These are phyloP conservation scores for Ancistrus triradiatus DNA, from an alignment of 2,113 vertebrate species.

Conservation along the genomic window DNA sequence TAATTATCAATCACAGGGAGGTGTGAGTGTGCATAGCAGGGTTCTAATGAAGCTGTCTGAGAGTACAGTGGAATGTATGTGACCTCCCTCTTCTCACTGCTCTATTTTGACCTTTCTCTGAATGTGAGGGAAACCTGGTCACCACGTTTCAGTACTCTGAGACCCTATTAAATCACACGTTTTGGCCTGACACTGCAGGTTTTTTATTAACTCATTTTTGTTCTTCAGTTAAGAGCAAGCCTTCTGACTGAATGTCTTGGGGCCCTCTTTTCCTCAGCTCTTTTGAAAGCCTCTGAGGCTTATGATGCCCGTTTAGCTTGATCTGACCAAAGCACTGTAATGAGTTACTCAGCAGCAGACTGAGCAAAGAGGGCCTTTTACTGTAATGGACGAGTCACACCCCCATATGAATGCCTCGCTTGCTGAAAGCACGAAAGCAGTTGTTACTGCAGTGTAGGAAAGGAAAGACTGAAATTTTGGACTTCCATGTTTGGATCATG, in stretches of 20 bases:
- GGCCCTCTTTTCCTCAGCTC: background rate
- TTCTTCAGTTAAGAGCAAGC: background rate
- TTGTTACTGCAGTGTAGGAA: conserved; percentile 39
- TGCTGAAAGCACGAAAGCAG: conserved; percentile 36
- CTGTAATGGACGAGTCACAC: conserved; percentile 3
- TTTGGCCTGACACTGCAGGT: background rate
- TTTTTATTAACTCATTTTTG: background rate
- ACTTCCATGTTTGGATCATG: conserved; percentile 10
- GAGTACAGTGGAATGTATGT: background rate
- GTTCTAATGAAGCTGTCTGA: conserved; percentile 30
- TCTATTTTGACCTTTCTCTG: background rate
- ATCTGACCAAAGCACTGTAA: conserved; percentile 39
- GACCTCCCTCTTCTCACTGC: background rate
- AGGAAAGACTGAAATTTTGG: conserved; percentile 25
- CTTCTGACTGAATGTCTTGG: background rate
- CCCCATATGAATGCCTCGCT: conserved; percentile 14
- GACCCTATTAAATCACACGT: conserved; percentile 14
- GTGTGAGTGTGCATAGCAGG: conserved; percentile 24
- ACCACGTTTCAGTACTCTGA: background rate
- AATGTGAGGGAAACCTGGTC: conserved; percentile 19
- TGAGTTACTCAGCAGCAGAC: conserved; percentile 27
- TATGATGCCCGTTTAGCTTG: conserved; percentile 28
- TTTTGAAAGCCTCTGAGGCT: conserved; percentile 24
- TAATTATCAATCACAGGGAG: conserved; percentile 42
- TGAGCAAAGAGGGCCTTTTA: conserved; percentile 12